Evolutionary conservation across 2,888 invertebrate species (phyloP).

Genomic region (Philhelius pedissequus): DNA sequence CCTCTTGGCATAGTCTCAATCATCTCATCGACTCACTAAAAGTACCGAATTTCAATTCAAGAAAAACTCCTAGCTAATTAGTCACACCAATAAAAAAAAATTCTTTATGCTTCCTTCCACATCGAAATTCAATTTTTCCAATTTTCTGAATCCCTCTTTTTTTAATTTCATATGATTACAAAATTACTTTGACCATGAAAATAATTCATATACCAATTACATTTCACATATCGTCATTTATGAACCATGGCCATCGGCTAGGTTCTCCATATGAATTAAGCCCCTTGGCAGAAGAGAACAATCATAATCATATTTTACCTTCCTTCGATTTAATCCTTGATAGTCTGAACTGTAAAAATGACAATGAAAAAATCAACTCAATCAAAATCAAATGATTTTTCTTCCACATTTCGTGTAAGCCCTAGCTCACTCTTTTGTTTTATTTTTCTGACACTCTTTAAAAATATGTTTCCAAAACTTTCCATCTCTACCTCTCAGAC

Average conservation of each 20-base stretch:
- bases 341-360: not conserved
- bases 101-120: no score
- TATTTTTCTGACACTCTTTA: no score
- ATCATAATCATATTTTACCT: not conserved
- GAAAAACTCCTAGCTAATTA: not conserved
- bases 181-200: slow-evolving; percentile 45
- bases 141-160: not conserved
- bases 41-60: not conserved
- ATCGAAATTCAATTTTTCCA: not conserved
- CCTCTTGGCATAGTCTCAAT: no score
- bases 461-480: no score
- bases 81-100: not conserved
- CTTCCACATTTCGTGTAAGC: no score
- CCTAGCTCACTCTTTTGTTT: no score
- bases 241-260: slow-evolving; percentile 44
- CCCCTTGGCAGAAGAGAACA: slow-evolving; percentile 16
- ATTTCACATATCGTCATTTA: not conserved
- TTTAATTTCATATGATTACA: not conserved
- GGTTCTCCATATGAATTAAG: slow-evolving; percentile 46
- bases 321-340: not conserved
- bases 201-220: slow-evolving; percentile 21
- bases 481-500: not conserved
- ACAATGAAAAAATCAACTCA: not conserved
- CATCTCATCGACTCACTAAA: no score
- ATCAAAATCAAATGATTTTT: no score